Base-by-base conservation (phyloP, 2,797 vertebrate species). In the Betta splendens region DNA sequence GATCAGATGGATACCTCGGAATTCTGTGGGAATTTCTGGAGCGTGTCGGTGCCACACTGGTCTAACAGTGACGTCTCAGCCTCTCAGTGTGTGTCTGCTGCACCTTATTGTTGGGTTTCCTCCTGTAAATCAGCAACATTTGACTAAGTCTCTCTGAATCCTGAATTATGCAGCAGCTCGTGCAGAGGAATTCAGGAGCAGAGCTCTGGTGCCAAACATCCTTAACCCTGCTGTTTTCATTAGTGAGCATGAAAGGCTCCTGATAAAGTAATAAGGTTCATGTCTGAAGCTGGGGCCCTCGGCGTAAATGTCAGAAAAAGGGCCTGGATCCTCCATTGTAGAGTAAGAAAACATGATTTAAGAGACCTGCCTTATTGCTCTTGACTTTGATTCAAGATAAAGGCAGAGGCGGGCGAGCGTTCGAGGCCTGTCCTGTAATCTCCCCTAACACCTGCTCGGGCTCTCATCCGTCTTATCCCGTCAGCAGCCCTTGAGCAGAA, bases 201-300 rank as follows among this genome's bases (percentile, higher is more conserved):
- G 70, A 50, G 29, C 52, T 18, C 65, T 65, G 78, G 80, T 52
- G 77, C 82, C 82, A 60, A 70, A 77, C 57, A 38, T 64, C 64
- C 36, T 42, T 55, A 59, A 52, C 42, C 85, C 81, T 64, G 79
- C 85, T 87, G 84, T 85, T 89, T 89, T 89, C 82, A 89, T 89
- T 86, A 88, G 79, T 43, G 79, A 60, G 69, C 40, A 83, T 73
- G 61, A 85, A 85, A 77, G 84, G 56, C 71, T 20, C 52, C 72
- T 60, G 70, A 85, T 80, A 75, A 81, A 71, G 69, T 56, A 51
- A 67, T 63, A 57, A 64, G 72, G 31, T 75, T 81, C 77, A 79
- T 76, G 77, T 63, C 56, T 17, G 50, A 68, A 68, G 63, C 47
- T 39, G 54, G 35, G 80, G 72, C 78, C 81, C 75, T 69, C 62